A percentile compares a stretch with the other conserved stretches of the same genome.
phyloP scores from a whole-genome alignment of 2,797 vertebrate species.

The Poecilia picta region DNA sequence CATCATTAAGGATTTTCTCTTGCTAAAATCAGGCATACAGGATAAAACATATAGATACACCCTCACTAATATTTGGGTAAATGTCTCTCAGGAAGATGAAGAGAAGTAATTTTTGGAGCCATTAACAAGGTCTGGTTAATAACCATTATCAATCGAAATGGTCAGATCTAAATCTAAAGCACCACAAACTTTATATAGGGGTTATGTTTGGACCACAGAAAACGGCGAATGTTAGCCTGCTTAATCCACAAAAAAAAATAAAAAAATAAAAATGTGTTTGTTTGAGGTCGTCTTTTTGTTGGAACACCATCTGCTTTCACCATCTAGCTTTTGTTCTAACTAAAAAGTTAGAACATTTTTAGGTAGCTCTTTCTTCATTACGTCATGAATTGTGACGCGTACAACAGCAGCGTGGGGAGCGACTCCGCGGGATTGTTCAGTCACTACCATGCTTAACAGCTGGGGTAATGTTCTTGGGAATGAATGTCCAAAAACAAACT shows the following conservation, averaged over 20 bases:
- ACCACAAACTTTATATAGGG: neutral
- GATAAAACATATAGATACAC: neutral
- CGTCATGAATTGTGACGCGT: neutral
- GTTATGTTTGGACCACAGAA: neutral
- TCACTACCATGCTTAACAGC: neutral
- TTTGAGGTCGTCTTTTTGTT: neutral
- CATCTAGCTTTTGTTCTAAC: neutral
- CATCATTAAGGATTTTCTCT: neutral
- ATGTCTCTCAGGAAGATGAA: too few relatives aligned
- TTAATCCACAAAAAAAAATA: neutral
- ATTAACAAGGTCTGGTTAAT: too few relatives aligned
- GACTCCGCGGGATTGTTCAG: neutral
- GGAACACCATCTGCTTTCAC: neutral
- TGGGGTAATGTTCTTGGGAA: neutral
- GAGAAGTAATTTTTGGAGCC: too few relatives aligned
- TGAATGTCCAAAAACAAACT: neutral
- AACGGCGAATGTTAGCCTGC: neutral
- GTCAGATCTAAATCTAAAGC: neutral
- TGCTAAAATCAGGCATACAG: neutral
- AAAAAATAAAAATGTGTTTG: neutral
- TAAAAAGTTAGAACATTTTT: neutral
- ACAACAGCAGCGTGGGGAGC: neutral
- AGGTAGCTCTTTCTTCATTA: neutral
- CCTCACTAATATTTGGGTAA: too few relatives aligned
- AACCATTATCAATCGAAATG: neutral